A percentile compares a stretch with the other conserved stretches of the same genome.
Evolutionary conservation across 2,113 vertebrate genomes (phyloP).

Genomic region (Corythaixoides concolor): DNA sequence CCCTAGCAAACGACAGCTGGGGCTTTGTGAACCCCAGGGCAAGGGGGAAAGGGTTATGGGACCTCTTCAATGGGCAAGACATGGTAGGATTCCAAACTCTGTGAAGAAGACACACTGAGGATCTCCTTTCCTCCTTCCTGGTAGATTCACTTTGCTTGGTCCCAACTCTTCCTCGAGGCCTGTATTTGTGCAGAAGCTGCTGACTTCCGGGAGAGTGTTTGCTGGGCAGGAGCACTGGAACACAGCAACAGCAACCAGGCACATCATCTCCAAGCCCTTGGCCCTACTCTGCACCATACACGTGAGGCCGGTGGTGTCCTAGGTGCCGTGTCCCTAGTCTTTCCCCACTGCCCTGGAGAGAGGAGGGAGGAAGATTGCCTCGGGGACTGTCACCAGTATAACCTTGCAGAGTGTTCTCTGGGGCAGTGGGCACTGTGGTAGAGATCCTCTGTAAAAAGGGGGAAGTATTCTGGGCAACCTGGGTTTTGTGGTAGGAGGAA

Average conservation of each 20-base stretch:
- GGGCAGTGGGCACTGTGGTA: too few relatives aligned
- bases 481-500: not conserved
- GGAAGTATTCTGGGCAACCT: not conserved
- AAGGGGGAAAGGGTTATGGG: not conserved
- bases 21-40: not conserved
- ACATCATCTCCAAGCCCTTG: not conserved
- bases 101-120: not conserved
- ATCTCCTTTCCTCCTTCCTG: not conserved
- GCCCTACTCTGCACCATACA: not conserved
- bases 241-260: not conserved
- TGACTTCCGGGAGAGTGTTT: not conserved
- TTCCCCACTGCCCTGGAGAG: not conserved
- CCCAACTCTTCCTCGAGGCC: not conserved
- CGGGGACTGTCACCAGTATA: not conserved
- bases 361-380: not conserved
- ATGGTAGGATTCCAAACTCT: not conserved
- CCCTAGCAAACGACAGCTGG: not conserved
- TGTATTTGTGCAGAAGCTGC: not conserved
- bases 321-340: not conserved
- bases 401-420: not conserved
- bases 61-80: not conserved
- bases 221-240: not conserved
- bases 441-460: not conserved
- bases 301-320: fast-evolving
- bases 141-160: not conserved